Evolutionary conservation across 2,113 vertebrate species (phyloP).

Genomic region (Melanocharis versteri): DNA sequence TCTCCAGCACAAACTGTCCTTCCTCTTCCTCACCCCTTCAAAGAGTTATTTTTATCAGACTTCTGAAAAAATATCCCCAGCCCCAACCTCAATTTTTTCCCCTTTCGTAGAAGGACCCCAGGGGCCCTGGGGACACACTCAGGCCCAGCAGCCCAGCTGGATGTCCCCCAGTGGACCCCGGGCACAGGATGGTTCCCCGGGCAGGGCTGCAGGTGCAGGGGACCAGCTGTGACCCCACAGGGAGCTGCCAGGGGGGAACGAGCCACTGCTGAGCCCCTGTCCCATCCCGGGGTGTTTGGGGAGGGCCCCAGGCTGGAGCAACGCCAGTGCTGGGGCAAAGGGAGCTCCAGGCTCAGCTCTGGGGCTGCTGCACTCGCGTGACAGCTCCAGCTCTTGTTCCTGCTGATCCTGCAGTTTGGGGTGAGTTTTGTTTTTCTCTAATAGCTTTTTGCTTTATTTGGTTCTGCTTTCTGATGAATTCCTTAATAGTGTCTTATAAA

Average conservation of each 20-base stretch:
- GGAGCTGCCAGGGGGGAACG: neutral
- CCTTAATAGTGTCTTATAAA: neutral
- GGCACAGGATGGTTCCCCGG: accelerated
- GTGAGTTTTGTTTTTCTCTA: neutral
- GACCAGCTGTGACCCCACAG: neutral
- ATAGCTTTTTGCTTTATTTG: neutral
- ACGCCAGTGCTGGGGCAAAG: neutral
- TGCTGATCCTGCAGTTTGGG: neutral
- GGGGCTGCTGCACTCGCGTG: neutral
- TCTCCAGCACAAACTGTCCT: neutral
- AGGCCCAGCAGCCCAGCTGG: neutral
- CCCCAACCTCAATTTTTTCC: neutral
- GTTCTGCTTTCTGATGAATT: neutral
- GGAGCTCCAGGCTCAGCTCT: accelerated
- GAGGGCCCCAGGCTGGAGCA: neutral
- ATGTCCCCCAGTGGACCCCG: neutral
- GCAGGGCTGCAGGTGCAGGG: neutral
- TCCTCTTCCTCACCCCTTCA: neutral
- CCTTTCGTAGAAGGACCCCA: neutral
- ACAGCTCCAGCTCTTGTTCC: neutral
- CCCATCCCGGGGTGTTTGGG: neutral
- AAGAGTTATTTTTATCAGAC: neutral
- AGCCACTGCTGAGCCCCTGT: neutral
- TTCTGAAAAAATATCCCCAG: neutral
- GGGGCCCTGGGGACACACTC: accelerated